Evolutionary conservation across 2,888 invertebrate genomes (phyloP), one percentile per base, ranked within the genome.

Genomic region (Perizoma flavofasciatum): DNA sequence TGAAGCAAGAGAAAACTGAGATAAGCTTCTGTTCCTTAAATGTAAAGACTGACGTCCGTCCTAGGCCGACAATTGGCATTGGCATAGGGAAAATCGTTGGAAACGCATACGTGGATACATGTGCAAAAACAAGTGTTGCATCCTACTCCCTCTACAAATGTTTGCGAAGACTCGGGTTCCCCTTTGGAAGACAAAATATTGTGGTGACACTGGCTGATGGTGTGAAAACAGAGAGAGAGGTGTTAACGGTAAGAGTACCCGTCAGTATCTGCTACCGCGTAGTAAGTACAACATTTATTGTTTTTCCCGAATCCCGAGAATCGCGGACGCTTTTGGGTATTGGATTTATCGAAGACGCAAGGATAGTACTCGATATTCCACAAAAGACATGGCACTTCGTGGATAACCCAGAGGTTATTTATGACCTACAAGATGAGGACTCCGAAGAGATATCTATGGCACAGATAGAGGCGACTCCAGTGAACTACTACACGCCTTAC

Each of bases 11-110:
- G 32, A 53, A 52, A 11, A 3, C 47, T 11, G 57, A 65, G 37
- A 6, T 62, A 33, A 53, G 59, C 48, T 65, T 63, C n/a, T 69
- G 67, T n/a, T 43, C 59, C 5, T 0, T 64, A 0, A 45, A 59
- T 4, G 43, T 49, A 1, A 11, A 47, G 35, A 39, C 37, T 32
- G 62, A 63, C 11, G 47, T 37, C 40, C 53, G 61, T 6, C 54
- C 48, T 41, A 64, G 69, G 39, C 63, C 69, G 5, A n/a, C 53
- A 5, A 52, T 69, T 10, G 53, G 45, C 8, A 65, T 69, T 35
- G 53, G 44, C 4, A 55, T 66, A 32, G 57, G 47, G 4, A 61
- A 63, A 46, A 60, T 63, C 7, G 37, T 41, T 1, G 67, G 63
- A 6, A 60, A 11, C 5, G 67, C 64, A 6, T 65, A 67, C 4